Conservation (phyloP, 2,888 invertebrate species). For the Bellardia pandia region DNA sequence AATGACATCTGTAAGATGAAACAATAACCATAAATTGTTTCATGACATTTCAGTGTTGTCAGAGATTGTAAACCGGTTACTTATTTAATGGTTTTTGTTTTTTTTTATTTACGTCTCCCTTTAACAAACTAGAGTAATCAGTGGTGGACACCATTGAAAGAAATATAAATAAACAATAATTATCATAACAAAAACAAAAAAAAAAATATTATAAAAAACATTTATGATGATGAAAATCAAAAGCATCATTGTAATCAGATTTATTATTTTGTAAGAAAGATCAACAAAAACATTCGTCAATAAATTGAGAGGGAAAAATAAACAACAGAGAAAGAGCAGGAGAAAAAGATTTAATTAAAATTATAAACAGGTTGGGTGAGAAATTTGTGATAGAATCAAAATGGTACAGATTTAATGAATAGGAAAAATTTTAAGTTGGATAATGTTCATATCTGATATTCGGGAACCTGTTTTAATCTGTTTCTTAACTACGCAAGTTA, state of each 20-base stretch:
- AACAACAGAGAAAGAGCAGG: background rate
- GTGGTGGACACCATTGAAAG: slow-evolving; percentile 35
- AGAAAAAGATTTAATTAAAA: background rate
- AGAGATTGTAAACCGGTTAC: slow-evolving; percentile 58
- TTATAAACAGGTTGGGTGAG: no score
- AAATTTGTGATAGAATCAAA: no score
- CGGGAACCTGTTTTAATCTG: no score
- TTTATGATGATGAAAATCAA: slow-evolving; percentile 38
- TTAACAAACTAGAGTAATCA: slow-evolving; percentile 55
- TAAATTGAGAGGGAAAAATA: background rate
- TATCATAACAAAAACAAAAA: slow-evolving; percentile 20
- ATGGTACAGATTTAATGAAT: no score
- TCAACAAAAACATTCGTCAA: slow-evolving; percentile 25
- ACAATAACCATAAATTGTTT: slow-evolving; percentile 20
- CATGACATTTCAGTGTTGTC: slow-evolving; percentile 22
- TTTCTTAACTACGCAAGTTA: no score
- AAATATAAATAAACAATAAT: slow-evolving; percentile 48
- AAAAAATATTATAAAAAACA: slow-evolving; percentile 17
- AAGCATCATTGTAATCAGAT: slow-evolving; percentile 79
- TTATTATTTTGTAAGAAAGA: slow-evolving; percentile 68
- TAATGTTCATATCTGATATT: no score
- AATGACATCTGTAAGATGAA: background rate
- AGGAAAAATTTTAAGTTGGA: no score
- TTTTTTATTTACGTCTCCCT: background rate
- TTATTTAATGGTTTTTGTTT: background rate